Percentiles rank a stretch among this genome's conserved stretches.
phyloP scores from a whole-genome alignment of 2,113 vertebrate species.

The Pterocles burchelli region DNA sequence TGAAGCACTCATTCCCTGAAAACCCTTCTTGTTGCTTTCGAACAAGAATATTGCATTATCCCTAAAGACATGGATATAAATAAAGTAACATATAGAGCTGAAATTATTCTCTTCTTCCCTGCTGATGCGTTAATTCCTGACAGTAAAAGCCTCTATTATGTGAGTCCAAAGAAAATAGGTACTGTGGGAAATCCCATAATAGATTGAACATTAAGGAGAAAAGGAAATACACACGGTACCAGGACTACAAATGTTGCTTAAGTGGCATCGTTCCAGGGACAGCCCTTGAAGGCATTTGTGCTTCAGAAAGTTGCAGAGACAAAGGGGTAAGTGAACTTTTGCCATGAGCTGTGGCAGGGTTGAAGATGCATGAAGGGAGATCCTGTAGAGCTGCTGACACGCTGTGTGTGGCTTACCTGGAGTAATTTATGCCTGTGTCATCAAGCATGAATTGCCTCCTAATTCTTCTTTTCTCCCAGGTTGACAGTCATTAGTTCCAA shows the following conservation, averaged over 20 bases:
- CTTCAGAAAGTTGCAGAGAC: background rate
- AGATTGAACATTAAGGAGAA: background rate
- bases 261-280: background rate
- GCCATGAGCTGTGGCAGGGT: background rate
- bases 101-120: background rate
- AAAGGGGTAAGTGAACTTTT: slow-evolving; percentile 29
- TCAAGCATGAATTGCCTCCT: background rate
- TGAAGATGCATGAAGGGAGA: background rate
- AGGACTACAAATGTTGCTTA: background rate
- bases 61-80: background rate
- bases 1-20: background rate
- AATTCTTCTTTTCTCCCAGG: background rate
- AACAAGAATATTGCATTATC: background rate
- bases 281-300: background rate
- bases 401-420: slow-evolving; percentile 3
- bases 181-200: background rate
- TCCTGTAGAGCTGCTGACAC: background rate
- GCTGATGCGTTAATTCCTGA: background rate
- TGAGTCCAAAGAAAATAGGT: background rate
- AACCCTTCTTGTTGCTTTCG: background rate
- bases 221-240: background rate
- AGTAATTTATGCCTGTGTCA: slow-evolving; percentile 32
- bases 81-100: background rate
- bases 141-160: background rate
- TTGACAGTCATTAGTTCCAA: slow-evolving; percentile 24